phyloP scores from a whole-genome alignment of 2,797 vertebrate genomes.

The Leptatherina wallacei region DNA sequence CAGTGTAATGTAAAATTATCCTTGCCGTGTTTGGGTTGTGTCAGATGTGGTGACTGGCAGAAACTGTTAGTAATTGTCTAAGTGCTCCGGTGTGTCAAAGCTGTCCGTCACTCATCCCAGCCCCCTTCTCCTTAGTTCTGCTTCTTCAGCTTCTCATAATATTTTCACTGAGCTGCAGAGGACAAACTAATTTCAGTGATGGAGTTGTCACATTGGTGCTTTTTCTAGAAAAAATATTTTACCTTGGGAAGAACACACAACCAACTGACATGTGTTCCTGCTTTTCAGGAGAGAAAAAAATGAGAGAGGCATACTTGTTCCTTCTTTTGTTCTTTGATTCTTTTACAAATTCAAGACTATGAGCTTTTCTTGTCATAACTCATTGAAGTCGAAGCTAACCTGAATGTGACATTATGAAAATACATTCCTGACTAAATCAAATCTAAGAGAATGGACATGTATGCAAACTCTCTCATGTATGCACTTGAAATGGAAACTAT shows the following conservation, averaged over 20 bases:
- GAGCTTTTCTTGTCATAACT: slow-evolving; percentile 80
- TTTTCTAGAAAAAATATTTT: slow-evolving; percentile 86
- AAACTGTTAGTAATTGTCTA: slow-evolving; percentile 89
- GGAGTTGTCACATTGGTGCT: slow-evolving; percentile 85
- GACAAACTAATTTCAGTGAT: slow-evolving; percentile 87
- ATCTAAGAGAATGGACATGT: slow-evolving; percentile 74
- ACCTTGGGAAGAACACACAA: slow-evolving; percentile 82
- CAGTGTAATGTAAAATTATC: slow-evolving; percentile 86
- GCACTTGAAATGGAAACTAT: slow-evolving; percentile 70
- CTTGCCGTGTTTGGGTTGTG: slow-evolving; percentile 84
- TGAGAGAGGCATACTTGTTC: slow-evolving; percentile 76
- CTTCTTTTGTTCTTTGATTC: slow-evolving; percentile 83
- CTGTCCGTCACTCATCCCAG: slow-evolving; percentile 85
- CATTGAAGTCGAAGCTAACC: slow-evolving; percentile 80
- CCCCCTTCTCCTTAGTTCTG: slow-evolving; percentile 65
- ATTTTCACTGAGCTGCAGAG: slow-evolving; percentile 85
- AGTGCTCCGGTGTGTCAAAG: slow-evolving; percentile 87
- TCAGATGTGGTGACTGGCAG: slow-evolving; percentile 88
- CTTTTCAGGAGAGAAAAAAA: slow-evolving; percentile 73
- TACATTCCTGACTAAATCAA: slow-evolving; percentile 67
- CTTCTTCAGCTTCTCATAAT: slow-evolving; percentile 84
- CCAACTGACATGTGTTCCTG: slow-evolving; percentile 79
- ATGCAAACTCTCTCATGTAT: slow-evolving; percentile 69
- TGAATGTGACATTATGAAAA: slow-evolving; percentile 80
- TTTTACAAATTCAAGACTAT: slow-evolving; percentile 81